Evolutionary conservation across 2,113 vertebrate genomes (phyloP).

Genomic region (Onychostoma macrolepis): DNA sequence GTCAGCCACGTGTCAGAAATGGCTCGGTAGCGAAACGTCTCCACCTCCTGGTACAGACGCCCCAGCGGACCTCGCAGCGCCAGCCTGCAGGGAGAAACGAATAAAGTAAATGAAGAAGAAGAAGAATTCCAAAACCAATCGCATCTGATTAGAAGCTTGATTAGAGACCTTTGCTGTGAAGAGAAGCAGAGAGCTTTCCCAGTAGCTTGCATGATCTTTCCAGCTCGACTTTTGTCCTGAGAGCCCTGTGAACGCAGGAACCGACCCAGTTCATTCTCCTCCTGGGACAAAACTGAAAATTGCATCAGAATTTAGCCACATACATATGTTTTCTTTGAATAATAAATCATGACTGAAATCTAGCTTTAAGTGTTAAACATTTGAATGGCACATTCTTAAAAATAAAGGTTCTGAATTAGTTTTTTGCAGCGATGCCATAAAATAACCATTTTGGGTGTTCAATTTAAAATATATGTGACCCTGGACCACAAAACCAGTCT

Average conservation of each 20-base stretch:
- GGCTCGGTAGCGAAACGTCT: conserved; percentile 93
- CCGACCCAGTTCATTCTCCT: conserved; percentile 95
- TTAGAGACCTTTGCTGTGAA: conserved; percentile 94
- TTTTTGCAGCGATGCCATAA: neutral
- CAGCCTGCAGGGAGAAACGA: conserved; percentile 73
- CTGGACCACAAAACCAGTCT: no score
- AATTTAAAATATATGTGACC: no score
- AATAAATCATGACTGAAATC: neutral
- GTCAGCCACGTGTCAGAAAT: conserved; percentile 98
- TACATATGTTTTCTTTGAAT: neutral
- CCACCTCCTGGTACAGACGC: conserved; percentile 94
- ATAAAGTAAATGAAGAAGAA: no score
- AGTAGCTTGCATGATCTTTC: conserved; percentile 98
- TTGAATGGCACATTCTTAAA: neutral
- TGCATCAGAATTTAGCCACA: neutral
- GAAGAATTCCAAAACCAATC: neutral
- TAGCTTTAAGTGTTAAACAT: neutral
- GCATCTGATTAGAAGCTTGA: neutral
- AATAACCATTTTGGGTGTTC: neutral
- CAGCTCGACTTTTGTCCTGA: conserved; percentile 94
- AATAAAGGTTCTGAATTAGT: neutral
- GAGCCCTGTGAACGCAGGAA: conserved; percentile 95
- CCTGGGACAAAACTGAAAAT: conserved; percentile 89
- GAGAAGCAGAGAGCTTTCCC: conserved; percentile 98
- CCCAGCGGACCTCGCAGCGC: conserved; percentile 87